Base-by-base conservation (phyloP, 2,113 vertebrate species). In the Neofelis nebulosa region DNA sequence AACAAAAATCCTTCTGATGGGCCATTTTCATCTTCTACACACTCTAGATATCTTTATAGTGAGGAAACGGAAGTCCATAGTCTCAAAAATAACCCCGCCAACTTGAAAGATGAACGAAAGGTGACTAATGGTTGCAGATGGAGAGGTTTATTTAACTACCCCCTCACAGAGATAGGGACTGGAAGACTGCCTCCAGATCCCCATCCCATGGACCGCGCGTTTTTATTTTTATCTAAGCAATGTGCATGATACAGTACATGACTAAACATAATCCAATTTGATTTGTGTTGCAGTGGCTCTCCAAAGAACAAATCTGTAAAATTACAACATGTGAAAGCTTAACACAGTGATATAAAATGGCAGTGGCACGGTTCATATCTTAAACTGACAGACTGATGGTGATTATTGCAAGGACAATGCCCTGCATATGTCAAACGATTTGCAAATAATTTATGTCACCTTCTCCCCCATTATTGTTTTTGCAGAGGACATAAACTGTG, bases 391-490 rank as follows among this genome's bases (percentile, higher is more conserved):
- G 99, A 99, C 99, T 99, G 99, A 99, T 99, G 99, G 99, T 99
- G 99, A 99, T 99, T 99, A 99, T 99, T 99, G 99, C 99, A 99
- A 99, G 99, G 99, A 99, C 99, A 99, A 99, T 99, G 99, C 99
- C 99, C 99, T 98, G 99, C 99, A 98, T 99, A 99, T 99, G 99
- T 99, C 99, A 99, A 99, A 99, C 98, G 98, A 99, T 99, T 99
- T 99, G 99, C 99, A 99, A 99, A 99, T 99, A 99, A 99, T 99
- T 99, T 99, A 99, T 99, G 99, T 99, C 99, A 99, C 99, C 99
- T 99, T 99, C 99, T 99, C 99, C 99, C 98, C 99, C 98, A 99
- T 99, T 99, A 99, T 99, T 99, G 99, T 99, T 99, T 99, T 99
- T 99, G 99, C 98, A 99, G 99, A 99, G 99, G 99, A 99, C 99